These are phyloP conservation scores for Paramacrobiotus metropolitanus DNA, from an alignment of 1,140 invertebrate genomes.

Conservation along the genomic window DNA sequence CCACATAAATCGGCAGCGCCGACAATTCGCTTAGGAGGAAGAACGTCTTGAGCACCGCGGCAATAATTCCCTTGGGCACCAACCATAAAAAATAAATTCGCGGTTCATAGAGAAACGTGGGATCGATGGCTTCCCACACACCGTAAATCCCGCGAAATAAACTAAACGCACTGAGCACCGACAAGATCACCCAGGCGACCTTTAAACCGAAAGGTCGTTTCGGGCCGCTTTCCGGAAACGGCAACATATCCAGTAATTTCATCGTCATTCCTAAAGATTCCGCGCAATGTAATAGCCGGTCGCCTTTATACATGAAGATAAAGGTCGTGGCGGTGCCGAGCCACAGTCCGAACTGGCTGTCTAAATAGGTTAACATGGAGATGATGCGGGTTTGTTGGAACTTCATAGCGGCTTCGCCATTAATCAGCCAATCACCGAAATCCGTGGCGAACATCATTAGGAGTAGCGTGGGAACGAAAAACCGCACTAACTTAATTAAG, in stretches of 20 bases:
- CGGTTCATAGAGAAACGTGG: neutral
- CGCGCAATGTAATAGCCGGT: neutral
- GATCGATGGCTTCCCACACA: neutral
- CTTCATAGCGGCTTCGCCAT: neutral
- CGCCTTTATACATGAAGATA: neutral
- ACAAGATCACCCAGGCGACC: neutral
- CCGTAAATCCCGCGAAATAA: neutral
- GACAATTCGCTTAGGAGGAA: constrained; percentile 1
- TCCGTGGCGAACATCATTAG: neutral
- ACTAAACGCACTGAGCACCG: neutral
- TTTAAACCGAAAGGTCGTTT: no score
- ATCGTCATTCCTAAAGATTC: neutral
- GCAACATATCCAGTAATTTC: neutral
- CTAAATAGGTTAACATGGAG: neutral
- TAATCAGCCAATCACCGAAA: neutral
- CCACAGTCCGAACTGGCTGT: constrained; percentile 2
- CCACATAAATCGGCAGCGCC: neutral
- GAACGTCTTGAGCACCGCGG: neutral
- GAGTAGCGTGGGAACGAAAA: neutral
- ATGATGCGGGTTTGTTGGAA: neutral
- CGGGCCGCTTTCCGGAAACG: neutral
- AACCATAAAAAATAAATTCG: neutral
- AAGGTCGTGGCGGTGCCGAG: neutral
- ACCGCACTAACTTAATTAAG: neutral
- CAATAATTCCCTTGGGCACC: neutral